Evolutionary conservation across 2,113 vertebrate species (phyloP), one percentile per base, ranked within the genome.

Genomic region (Zosterops borbonicus): DNA sequence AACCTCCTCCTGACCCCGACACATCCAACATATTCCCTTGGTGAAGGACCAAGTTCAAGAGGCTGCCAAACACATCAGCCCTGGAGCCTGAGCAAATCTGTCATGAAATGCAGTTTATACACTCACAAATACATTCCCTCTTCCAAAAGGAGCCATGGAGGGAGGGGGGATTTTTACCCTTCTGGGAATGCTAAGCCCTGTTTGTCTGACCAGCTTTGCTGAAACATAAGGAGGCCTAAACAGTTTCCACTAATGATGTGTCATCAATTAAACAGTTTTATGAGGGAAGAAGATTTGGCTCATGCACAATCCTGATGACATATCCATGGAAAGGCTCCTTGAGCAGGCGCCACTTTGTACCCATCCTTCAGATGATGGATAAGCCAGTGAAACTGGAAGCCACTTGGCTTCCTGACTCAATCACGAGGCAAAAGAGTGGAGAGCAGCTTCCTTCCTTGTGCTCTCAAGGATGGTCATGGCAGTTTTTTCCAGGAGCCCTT

Each of bases 1-100:
- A 58, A 85, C 3, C n/a, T 94, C 44, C 42, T 27, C 59, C 23
- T 0, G 0, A 76, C n/a, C 35, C 52, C 0, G 0, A 12, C 41
- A 62, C 31, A 46, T 47, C 52, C 5, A 1, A 15, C 0, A 0
- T 5, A 9, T 23, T 29, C 46, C 13, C 56, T 27, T 42, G 68
- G 27, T 14, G 67, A 94, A 74, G 42, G 3, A 86, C 14, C 33
- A 42, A 65, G 37, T 29, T 71, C 58, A 75, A 33, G 68, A 81
- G 12, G 24, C 50, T 94, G 58, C 58, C 90, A 79, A 62, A 65
- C 59, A 52, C 83, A 74, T 83, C 75, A 85, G 37, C 46, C 83
- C 81, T 37, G 56, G 16, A 91, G 75, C 82, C 82, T 58, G 50
- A 86, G 79, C 39, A 37, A 27, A 87, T 27, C 78, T 63, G 39